phyloP scores from a whole-genome alignment of 1,140 invertebrate genomes.

The Fragariocoptes setiger region DNA sequence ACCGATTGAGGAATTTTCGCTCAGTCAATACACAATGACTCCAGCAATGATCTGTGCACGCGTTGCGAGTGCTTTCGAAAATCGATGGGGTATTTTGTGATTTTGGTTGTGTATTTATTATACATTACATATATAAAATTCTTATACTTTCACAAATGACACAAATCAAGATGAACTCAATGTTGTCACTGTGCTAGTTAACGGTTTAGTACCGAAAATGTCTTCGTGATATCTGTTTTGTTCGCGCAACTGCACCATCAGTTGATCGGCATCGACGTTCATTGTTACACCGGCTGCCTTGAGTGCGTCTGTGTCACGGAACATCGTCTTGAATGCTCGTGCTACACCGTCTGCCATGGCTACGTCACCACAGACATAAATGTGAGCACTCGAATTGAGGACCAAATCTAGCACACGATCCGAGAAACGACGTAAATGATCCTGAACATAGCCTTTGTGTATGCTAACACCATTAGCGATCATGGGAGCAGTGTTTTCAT shows the following conservation, averaged over 20 bases:
- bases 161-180: no score
- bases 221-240: conserved; percentile 81
- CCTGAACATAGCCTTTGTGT: conserved; percentile 68
- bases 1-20: no score
- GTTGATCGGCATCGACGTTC: not conserved
- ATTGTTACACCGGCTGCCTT: conserved; percentile 1
- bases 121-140: no score
- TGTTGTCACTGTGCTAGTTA: not conserved
- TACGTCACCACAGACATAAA: conserved; percentile 86
- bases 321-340: conserved; percentile 56
- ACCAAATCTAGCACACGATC: conserved; percentile 38
- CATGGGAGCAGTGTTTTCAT: not conserved
- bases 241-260: conserved; percentile 28
- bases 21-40: no score
- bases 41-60: no score
- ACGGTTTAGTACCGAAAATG: conserved; percentile 45
- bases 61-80: no score
- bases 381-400: conserved; percentile 39
- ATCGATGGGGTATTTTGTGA: no score
- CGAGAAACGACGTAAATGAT: conserved; percentile 42
- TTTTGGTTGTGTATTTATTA: no score
- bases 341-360: conserved; percentile 96
- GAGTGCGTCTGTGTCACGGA: conserved; percentile 37
- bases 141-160: no score
- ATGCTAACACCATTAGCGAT: not conserved